phyloP scores from a whole-genome alignment of 2,888 invertebrate genomes.

The Caenorhabditis macrosperma region DNA sequence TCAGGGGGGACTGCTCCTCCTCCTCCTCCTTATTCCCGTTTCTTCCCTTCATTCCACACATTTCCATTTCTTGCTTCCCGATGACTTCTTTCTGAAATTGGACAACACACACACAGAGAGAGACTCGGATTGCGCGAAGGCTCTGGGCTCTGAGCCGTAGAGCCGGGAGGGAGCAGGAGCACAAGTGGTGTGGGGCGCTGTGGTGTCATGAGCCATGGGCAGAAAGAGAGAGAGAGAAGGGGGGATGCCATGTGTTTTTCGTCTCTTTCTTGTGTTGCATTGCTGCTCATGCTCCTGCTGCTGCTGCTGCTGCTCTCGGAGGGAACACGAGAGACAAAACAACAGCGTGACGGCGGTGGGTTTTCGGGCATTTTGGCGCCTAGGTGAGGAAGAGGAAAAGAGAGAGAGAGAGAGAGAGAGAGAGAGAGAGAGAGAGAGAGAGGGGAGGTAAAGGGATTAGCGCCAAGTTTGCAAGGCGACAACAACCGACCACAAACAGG shows the following conservation, averaged over 20 bases:
- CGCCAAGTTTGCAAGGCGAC: conserved; percentile 10
- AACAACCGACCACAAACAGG: neutral
- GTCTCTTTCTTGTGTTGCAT: conserved; percentile 16
- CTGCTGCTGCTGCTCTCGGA: no score
- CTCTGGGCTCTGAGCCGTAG: neutral
- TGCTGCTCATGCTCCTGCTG: neutral
- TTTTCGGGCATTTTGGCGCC: neutral
- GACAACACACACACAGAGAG: neutral
- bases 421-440: neutral
- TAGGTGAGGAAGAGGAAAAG: neutral
- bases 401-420: neutral
- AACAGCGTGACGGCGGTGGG: neutral
- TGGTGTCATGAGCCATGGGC: conserved; percentile 30
- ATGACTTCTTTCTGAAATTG: neutral
- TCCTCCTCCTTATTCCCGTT: neutral
- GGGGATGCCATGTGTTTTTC: conserved; percentile 21
- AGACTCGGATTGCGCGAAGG: neutral
- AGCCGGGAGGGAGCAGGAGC: conserved; percentile 10
- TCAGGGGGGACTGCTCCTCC: neutral
- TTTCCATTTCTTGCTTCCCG: conserved; percentile 1
- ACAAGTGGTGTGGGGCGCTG: conserved; percentile 29
- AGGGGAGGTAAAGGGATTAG: neutral
- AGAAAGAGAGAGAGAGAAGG: conserved; percentile 20
- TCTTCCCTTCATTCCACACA: neutral
- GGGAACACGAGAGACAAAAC: neutral